Base-by-base conservation (phyloP, 2,113 vertebrate species). In the Bostrychus sinensis region DNA sequence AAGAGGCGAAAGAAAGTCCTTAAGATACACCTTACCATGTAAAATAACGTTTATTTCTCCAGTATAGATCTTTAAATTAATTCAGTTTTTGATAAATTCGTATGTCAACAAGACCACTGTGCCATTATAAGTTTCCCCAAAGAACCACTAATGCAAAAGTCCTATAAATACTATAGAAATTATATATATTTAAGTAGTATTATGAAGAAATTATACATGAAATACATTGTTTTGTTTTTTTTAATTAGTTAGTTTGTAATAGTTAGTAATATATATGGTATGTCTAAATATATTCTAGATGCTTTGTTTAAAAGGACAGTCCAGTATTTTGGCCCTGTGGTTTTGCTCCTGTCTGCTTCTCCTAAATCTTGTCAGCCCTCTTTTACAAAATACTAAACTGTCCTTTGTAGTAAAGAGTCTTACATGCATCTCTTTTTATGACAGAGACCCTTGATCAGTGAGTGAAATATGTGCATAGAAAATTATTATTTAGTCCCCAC, bases 101-200 rank as follows among this genome's bases (percentile, higher is more conserved):
- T n/a, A n/a, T n/a, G n/a, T n/a, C n/a, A n/a, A n/a, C n/a, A 77
- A 71, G 74, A 80, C 77, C 80, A 82, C 73, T 82, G 88, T 89
- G 87, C 86, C 86, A 83, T 85, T 88, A 71, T 70, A 71, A 78
- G 64, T 79, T 60, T 66, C 62, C 57, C 75, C 34, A 64, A 59
- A 87, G 71, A 88, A 83, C 77, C 83, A 85, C 75, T 65, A 60
- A 75, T 8, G 53, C 70, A 55, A 70, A 80, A 72, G 68, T 66
- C 81, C 72, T 80, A 74, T 79, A 54, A 83, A 60, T 61, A 51
- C 73, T 77, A 62, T 83, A 78, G 72, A 82, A 75, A 76, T 72
- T 77, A 66, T 30, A 56, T 84, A 74, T 34, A 50, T 71, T 53
- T 78, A 61, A 78, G 72, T 82, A 53, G 77, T 87, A 88, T 80